Base-by-base conservation (phyloP, 2,797 vertebrate genomes). In the Benthosema pterotum region DNA sequence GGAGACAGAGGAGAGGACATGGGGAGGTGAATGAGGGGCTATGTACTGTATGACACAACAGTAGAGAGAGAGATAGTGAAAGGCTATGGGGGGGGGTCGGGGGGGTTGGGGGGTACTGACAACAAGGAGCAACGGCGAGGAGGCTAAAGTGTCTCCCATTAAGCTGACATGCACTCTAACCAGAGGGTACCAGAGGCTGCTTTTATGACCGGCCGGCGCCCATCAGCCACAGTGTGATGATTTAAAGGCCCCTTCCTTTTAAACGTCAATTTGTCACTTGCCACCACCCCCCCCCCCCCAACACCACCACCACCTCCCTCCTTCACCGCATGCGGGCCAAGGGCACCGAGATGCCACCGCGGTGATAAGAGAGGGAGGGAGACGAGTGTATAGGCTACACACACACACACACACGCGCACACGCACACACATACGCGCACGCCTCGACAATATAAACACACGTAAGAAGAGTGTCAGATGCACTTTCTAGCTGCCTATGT, bases 191-290 rank as follows among this genome's bases (percentile, higher is more conserved):
- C 76, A 16, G 52, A 2, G 11, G 5, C 32, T 38, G 17, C 67
- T 74, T 84, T 72, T 66, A 75, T 75, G 72, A 71, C 79, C 82
- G 14, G 32, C 32, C n/a, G n/a, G n/a, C n/a, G n/a, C 1, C 32
- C 51, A 52, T 79, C 77, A 67, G 69, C 53, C 3, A 12, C 3
- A n/a, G n/a, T n/a, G 77, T 65, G 72, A 79, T 84, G 79, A 86
- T 80, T 69, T 71, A 84, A n/a, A 88, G 76, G 74, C 64, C 63
- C 67, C n/a, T n/a, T 8, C 48, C 77, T 76, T 76, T 86, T 71
- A 81, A 85, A 82, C 80, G 84, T 83, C 83, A 83, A 77, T 88
- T 87, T 87, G 82, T 83, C 82, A 78, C 75, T 79, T 88, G 86
- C 82, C 79, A 82, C 74, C 58, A 81, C 77, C 77, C 77, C 78